Conservation (phyloP, 2,113 vertebrate genomes). For the Falco punctatus region DNA sequence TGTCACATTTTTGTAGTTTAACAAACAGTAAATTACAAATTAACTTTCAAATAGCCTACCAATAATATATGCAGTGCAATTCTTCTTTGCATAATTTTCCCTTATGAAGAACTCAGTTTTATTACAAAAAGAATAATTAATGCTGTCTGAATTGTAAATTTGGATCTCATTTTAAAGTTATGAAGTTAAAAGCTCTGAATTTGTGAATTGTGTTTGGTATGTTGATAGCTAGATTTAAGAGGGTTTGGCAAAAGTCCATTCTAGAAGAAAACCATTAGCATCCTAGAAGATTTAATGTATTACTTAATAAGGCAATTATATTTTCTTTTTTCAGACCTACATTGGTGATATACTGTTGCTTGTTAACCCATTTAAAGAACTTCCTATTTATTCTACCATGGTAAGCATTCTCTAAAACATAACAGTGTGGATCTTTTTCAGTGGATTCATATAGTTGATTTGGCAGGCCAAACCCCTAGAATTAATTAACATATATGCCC, state of each 20-base stretch:
- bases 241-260: not conserved
- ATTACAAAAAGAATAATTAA: constrained; percentile 14
- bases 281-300: not conserved
- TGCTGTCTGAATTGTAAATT: constrained; percentile 17
- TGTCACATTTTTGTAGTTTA: not conserved
- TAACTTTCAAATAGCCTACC: not conserved
- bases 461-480: not conserved
- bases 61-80: not conserved
- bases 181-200: not conserved
- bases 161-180: not conserved
- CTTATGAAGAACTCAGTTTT: not conserved
- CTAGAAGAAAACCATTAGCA: not conserved
- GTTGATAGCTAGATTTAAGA: not conserved
- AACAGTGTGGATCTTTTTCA: not conserved
- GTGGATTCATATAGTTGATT: not conserved
- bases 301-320: not conserved
- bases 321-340: constrained; percentile 84
- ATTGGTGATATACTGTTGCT: constrained; percentile 92
- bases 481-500: not conserved
- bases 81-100: not conserved
- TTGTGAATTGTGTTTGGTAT: not conserved
- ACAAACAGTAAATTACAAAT: not conserved
- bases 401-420: constrained; percentile 75
- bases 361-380: constrained; percentile 94
- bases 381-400: constrained; percentile 92